Conservation (phyloP, 2,113 vertebrate species). For the Oryzias celebensis region DNA sequence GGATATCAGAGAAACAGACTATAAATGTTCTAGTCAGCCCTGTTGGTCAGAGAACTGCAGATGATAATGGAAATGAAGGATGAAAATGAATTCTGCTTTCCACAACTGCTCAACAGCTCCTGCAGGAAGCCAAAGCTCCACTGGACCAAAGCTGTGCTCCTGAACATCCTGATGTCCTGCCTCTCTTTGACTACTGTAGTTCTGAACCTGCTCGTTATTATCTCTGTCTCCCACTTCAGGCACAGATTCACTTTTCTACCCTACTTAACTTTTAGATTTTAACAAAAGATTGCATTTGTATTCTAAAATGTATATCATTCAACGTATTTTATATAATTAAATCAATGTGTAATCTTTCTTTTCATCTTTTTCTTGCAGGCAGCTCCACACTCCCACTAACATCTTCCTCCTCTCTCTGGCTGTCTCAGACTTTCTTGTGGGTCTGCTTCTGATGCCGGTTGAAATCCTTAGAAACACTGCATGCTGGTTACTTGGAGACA, state of each 20-base stretch:
- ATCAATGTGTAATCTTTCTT: too few relatives aligned
- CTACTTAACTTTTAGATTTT: too few relatives aligned
- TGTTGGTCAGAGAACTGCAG: neutral
- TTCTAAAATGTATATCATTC: too few relatives aligned
- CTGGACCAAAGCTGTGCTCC: neutral
- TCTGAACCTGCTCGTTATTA: slow-evolving; percentile 27
- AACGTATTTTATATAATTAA: too few relatives aligned
- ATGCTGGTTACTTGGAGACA: slow-evolving; percentile 59
- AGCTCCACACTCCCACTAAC: slow-evolving; percentile 3
- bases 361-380: neutral
- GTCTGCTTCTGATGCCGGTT: slow-evolving; percentile 63
- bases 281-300: too few relatives aligned
- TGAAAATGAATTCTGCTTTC: slow-evolving; percentile 20
- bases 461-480: slow-evolving; percentile 37
- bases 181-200: slow-evolving; percentile 4
- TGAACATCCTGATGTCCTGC: neutral
- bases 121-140: slow-evolving; percentile 5
- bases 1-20: too few relatives aligned
- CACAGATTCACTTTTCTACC: neutral
- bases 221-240: slow-evolving; percentile 29
- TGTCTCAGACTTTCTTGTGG: neutral
- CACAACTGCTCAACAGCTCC: slow-evolving; percentile 19
- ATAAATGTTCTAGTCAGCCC: too few relatives aligned
- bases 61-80: slow-evolving; percentile 1
- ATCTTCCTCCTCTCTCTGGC: slow-evolving; percentile 2